A percentile compares a stretch with the other conserved stretches of the same genome.
Evolutionary conservation across 1,140 invertebrate species (phyloP).

Genomic region (Tribolium madens): DNA sequence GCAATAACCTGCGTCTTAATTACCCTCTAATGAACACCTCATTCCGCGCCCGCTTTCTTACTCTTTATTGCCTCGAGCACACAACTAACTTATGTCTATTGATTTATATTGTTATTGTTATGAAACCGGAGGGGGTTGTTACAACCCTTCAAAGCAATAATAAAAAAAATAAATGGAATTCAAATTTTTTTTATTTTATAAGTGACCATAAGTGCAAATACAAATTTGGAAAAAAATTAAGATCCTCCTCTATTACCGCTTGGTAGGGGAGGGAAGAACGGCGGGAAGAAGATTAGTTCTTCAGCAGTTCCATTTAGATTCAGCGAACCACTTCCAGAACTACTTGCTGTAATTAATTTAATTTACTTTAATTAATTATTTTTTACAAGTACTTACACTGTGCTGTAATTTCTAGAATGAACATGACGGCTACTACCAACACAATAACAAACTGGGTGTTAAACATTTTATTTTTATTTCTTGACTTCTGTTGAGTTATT

Average conservation of each 20-base stretch:
- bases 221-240: neutral
- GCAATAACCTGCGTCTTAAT: constrained; percentile 64
- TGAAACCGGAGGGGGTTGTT: neutral
- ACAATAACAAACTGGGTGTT: neutral
- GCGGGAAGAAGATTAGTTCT: neutral
- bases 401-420: neutral
- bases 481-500: neutral
- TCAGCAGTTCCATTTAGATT: neutral
- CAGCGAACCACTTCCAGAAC: neutral
- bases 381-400: neutral
- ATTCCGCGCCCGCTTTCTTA: constrained; percentile 50
- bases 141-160: neutral
- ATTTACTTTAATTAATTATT: too few relatives aligned
- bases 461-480: neutral
- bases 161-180: neutral
- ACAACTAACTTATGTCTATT: constrained; percentile 46
- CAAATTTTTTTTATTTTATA: neutral
- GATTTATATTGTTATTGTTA: constrained; percentile 56
- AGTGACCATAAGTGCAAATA: neutral
- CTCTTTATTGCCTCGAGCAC: constrained; percentile 33
- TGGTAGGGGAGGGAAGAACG: neutral
- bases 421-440: neutral
- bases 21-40: constrained; percentile 65
- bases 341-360: neutral
- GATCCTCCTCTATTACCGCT: neutral